phyloP scores from a whole-genome alignment of 2,113 vertebrate species.

The Actenoides hombroni region DNA sequence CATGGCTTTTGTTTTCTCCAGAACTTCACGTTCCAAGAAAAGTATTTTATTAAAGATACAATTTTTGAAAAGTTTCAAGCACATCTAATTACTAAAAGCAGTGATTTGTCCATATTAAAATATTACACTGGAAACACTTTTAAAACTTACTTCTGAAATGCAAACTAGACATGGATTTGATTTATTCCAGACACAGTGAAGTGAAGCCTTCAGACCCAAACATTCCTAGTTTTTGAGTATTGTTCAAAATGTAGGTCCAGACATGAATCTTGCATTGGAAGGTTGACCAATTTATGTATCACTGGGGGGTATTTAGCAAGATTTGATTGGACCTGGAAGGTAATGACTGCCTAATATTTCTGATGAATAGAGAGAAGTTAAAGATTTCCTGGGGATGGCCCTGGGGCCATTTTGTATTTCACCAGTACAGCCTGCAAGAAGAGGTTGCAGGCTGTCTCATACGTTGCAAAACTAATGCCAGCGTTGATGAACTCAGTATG shows the following conservation, averaged over 20 bases:
- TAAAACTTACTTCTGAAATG: neutral
- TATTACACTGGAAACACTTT: neutral
- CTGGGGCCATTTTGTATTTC: neutral
- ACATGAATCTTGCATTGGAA: neutral
- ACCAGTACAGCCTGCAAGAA: neutral
- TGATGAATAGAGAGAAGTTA: neutral
- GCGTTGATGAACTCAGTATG: neutral
- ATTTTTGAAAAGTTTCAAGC: neutral
- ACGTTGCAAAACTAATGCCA: neutral
- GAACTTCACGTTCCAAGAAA: neutral
- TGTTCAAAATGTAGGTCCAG: conserved; percentile 11
- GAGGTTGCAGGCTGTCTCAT: neutral
- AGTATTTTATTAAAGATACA: neutral
- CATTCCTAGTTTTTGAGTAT: neutral
- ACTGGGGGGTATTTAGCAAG: neutral
- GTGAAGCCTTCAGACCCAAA: neutral
- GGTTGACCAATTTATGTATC: neutral
- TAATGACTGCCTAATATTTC: neutral
- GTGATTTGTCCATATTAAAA: neutral
- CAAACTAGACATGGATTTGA: neutral
- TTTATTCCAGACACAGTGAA: conserved; percentile 24
- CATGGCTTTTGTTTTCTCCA: neutral
- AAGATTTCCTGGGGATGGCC: neutral
- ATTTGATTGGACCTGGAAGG: neutral
- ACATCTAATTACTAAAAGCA: neutral